A percentile compares a stretch with the other conserved stretches of the same genome.
phyloP scores from a whole-genome alignment of 2,797 vertebrate species.

The Euthynnus affinis region DNA sequence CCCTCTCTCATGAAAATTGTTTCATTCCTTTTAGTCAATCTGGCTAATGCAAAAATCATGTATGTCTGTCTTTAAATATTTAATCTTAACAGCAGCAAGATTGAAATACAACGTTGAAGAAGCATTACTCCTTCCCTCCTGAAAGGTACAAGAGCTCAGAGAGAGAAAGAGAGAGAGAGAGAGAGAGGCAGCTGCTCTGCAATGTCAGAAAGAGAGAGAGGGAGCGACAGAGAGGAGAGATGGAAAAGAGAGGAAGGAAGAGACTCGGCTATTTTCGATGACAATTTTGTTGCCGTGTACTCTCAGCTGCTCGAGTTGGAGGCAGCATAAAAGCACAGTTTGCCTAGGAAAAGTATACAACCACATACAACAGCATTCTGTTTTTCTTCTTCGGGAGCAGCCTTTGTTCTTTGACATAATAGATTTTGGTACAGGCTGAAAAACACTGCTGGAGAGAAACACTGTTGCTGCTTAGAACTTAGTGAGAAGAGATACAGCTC shows the following conservation, averaged over 20 bases:
- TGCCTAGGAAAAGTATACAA: conserved; percentile 70
- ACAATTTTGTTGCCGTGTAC: conserved; percentile 71
- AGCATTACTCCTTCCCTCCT: conserved; percentile 73
- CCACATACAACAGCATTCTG: conserved; percentile 49
- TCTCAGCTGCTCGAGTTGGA: conserved; percentile 63
- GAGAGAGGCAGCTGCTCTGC: conserved; percentile 60
- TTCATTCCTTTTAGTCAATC: conserved; percentile 86
- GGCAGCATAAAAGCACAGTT: conserved; percentile 70
- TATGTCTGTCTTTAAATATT: conserved; percentile 87
- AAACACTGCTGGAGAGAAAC: conserved; percentile 55
- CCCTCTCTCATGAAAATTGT: conserved; percentile 76
- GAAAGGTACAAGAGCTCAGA: conserved; percentile 77
- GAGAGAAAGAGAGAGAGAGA: conserved; percentile 47
- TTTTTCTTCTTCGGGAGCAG: conserved; percentile 49
- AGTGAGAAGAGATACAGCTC: conserved; percentile 53
- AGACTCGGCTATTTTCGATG: conserved; percentile 74
- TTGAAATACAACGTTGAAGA: conserved; percentile 83
- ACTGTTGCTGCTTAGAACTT: conserved; percentile 71
- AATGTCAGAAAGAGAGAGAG: conserved; percentile 42
- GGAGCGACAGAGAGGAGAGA: conserved; percentile 50
- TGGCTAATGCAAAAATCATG: conserved; percentile 89
- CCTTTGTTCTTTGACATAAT: conserved; percentile 68
- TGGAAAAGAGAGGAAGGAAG: conserved; percentile 51
- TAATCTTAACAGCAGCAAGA: conserved; percentile 82
- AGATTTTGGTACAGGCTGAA: conserved; percentile 59